Evolutionary conservation across 23 tunicate genomes (phyloP), one percentile per base, ranked within the genome.

Genomic region (Styela clava): DNA sequence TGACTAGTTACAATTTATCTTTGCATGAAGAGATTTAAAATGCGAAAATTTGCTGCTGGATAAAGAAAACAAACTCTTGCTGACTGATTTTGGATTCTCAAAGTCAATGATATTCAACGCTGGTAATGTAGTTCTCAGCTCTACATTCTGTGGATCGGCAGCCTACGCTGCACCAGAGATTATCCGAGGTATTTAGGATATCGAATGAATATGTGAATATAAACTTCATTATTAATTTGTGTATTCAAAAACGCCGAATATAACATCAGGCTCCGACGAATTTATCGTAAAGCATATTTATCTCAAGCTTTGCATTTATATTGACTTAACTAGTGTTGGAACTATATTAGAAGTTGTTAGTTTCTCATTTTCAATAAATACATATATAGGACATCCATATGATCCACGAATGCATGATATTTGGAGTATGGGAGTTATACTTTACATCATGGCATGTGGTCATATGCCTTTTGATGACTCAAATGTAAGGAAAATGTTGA

Each of bases 161-260:
- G 99, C 99, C 2, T 94, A 94, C 63, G 99, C 99, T 1, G 99
- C 99, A 2, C 99, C 99, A 27, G 99, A 94, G 78, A 94, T 94
- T 23, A 94, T 94, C 31, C 89, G 86, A 82, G 99, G 97, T 83
- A 78, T 25, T 69, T 23, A 24, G 32, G 9, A 16, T 32, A 44
- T n/a, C n/a, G n/a, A n/a, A n/a, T n/a, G n/a, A n/a, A n/a, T n/a
- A n/a, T n/a, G n/a, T n/a, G n/a, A n/a, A n/a, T n/a, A n/a, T n/a
- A n/a, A n/a, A n/a, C n/a, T n/a, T n/a, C n/a, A n/a, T n/a, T n/a
- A n/a, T n/a, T n/a, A n/a, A n/a, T n/a, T n/a, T n/a, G n/a, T n/a
- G n/a, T n/a, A n/a, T n/a, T n/a, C n/a, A n/a, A n/a, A n/a, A n/a
- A n/a, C n/a, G n/a, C n/a, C n/a, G n/a, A n/a, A n/a, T n/a, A n/a